Evolutionary conservation across 2,113 vertebrate species (phyloP).

Genomic region (Suncus etruscus): DNA sequence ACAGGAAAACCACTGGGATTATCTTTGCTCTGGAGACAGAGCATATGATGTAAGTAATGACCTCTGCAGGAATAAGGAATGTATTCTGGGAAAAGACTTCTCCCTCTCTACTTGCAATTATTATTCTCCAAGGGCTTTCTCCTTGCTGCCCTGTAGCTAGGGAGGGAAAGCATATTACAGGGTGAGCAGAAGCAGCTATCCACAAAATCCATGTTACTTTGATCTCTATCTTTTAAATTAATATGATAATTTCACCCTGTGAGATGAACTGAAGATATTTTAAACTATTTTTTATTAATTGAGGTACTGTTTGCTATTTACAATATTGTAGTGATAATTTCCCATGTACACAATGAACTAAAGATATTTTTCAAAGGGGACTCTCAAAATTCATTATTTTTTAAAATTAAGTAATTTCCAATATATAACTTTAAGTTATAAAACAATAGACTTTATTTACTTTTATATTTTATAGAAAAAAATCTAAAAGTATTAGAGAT

Average conservation of each 20-base stretch:
- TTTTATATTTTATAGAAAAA: slow-evolving; percentile 40
- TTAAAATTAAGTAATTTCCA: slow-evolving; percentile 22
- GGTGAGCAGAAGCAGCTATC: neutral
- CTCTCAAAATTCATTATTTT: slow-evolving; percentile 9
- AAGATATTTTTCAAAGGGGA: neutral
- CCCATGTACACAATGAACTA: neutral
- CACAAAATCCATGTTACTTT: neutral
- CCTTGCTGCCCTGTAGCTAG: neutral
- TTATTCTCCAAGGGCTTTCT: slow-evolving; percentile 42
- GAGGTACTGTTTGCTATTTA: too few species aligned
- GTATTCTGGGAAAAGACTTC: slow-evolving; percentile 43
- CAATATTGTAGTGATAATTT: too few species aligned
- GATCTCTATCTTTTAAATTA: slow-evolving; percentile 25
- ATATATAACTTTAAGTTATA: slow-evolving; percentile 45
- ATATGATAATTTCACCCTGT: slow-evolving; percentile 8
- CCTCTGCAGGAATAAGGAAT: slow-evolving; percentile 12
- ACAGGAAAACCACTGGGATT: slow-evolving; percentile 39
- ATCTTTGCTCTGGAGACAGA: slow-evolving; percentile 56
- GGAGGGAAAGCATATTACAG: slow-evolving; percentile 20
- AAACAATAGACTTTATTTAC: neutral
- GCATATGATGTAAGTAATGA: slow-evolving; percentile 62
- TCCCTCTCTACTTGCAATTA: neutral
- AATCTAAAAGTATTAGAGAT: slow-evolving; percentile 22
- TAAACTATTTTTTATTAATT: neutral
- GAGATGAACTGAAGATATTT: neutral